Conservation (phyloP, 1,140 invertebrate genomes). For the Cryptotermes secundus region DNA sequence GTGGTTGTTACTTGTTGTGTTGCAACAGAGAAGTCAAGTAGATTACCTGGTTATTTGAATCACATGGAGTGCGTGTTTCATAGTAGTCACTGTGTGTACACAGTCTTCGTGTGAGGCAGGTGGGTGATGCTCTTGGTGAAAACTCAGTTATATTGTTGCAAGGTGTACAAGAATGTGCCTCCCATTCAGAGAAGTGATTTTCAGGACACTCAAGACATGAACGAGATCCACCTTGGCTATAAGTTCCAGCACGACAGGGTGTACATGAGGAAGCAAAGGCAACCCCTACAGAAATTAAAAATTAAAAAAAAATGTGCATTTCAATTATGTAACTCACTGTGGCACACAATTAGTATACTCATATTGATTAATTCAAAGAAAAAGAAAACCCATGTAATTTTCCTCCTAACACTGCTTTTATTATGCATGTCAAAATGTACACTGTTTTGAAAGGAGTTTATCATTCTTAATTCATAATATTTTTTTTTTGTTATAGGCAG, state of each 20-base stretch:
- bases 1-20: no score
- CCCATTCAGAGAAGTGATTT: conserved; percentile 50
- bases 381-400: no score
- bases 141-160: conserved; percentile 49
- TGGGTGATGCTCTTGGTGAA: conserved; percentile 48
- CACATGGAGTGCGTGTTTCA: conserved; percentile 53
- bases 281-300: conserved; percentile 50
- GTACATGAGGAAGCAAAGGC: conserved; percentile 61
- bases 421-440: no score
- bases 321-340: no score
- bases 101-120: conserved; percentile 52
- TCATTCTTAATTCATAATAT: no score
- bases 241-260: conserved; percentile 58
- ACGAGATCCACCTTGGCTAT: conserved; percentile 48
- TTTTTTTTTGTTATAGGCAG: no score
- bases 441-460: no score
- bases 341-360: no score
- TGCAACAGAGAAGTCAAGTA: no score
- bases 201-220: conserved; percentile 53
- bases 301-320: not conserved
- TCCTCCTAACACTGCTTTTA: no score
- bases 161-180: conserved; percentile 49
- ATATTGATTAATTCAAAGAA: no score
- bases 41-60: conserved; percentile 45
- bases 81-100: conserved; percentile 60